Evolutionary conservation across 1,140 invertebrate species (phyloP).

Genomic region (Melitaea cinxia): DNA sequence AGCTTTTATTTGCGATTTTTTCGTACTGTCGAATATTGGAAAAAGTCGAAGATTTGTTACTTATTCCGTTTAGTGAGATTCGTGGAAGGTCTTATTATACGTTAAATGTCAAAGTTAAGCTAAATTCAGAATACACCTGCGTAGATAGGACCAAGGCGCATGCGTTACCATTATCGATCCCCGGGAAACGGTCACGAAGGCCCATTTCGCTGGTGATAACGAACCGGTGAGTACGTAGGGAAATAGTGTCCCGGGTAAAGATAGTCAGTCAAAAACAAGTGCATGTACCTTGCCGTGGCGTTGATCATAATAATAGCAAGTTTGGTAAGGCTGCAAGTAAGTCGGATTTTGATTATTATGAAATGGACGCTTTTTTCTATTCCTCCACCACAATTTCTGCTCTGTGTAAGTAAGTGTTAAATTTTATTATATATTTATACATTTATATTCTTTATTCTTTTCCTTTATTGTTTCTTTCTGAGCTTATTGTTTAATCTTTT

Average conservation of each 20-base stretch:
- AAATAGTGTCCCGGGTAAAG: slow-evolving; percentile 30
- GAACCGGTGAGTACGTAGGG: slow-evolving; percentile 60
- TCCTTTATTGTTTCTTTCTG: slow-evolving; percentile 7
- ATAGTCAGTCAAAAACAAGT: slow-evolving; percentile 55
- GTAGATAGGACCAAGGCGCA: slow-evolving; percentile 55
- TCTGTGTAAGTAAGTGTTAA: slow-evolving; percentile 35
- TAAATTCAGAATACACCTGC: slow-evolving; percentile 45
- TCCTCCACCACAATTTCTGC: slow-evolving; percentile 34
- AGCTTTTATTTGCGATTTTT: too few relatives aligned
- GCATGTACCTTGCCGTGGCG: slow-evolving; percentile 78
- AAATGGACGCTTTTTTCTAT: slow-evolving; percentile 38
- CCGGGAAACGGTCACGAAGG: slow-evolving; percentile 1
- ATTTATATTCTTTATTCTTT: slow-evolving; percentile 15
- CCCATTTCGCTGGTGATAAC: slow-evolving; percentile 47
- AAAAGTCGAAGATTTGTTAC: background rate
- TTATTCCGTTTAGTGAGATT: background rate
- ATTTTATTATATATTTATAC: slow-evolving; percentile 6
- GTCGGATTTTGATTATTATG: slow-evolving; percentile 50
- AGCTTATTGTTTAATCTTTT: slow-evolving; percentile 23
- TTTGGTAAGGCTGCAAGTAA: slow-evolving; percentile 74
- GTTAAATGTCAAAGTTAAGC: slow-evolving; percentile 33
- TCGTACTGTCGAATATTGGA: too few relatives aligned
- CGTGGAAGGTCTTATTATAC: slow-evolving; percentile 41
- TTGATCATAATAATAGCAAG: slow-evolving; percentile 75
- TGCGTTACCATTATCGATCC: slow-evolving; percentile 62